Base-by-base conservation (phyloP, 2,113 vertebrate species). In the Aythya baeri region DNA sequence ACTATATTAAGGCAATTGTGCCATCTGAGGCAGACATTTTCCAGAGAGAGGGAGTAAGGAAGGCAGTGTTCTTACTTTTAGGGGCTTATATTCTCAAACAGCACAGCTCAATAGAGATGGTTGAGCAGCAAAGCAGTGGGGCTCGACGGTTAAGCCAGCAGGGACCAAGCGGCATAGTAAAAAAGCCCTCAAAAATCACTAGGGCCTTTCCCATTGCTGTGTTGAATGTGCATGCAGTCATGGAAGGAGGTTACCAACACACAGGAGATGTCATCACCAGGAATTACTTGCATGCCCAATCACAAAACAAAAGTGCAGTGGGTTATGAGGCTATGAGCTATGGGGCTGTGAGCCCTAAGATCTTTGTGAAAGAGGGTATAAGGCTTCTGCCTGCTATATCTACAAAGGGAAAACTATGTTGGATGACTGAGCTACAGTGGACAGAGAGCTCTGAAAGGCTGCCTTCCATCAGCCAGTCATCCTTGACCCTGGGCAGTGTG, bases 11-110 rank as follows among this genome's bases (percentile, higher is more conserved):
- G 32, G 43, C 38, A 79, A 86, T 80, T 76, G 57, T 80, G 46
- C 50, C 82, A 70, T 84, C 31, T 5, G 32, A 86, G 34, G 34
- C 62, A 94, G 83, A 88, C 15, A 59, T 92, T 92, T 94, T 65
- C 80, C 91, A 93, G 76, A 88, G 72, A 85, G 27, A 41, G 38
- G 12, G 27, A 71, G 43, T 25, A 36, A 73, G 21, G 44, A 88
- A 88, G 70, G 62, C 73, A 82, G 44, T 52, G 27, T 75, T 68
- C 1, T 0, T 82, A 14, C 32, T 89, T 66, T 65, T 36, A 34
- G 70, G 58, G 31, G 13, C 46, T 88, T 62, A 7, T 41, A 34
- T 27, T 86, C 78, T 74, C 31, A 25, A 75, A 31, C 3, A 78
- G 43, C 68, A 65, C 32, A 91, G 52, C 20, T 65, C 59, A 68